Evolutionary conservation across 2,797 vertebrate species (phyloP).

Genomic region (Xiphorhynchus erythropygius): DNA sequence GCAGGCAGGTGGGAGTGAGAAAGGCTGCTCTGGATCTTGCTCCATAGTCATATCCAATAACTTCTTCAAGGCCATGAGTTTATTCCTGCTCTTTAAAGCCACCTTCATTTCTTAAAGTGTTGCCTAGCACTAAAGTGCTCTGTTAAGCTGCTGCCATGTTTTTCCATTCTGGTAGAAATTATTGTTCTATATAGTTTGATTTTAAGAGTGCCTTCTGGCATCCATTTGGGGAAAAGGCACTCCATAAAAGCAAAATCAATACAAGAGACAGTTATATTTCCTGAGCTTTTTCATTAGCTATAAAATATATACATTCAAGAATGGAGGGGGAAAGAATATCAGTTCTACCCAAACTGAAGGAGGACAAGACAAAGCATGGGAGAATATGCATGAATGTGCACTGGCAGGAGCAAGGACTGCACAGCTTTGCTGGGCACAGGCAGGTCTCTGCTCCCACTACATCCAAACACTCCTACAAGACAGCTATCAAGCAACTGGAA

Average conservation of each 20-base stretch:
- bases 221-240: conserved; percentile 36
- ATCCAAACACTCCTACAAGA: neutral
- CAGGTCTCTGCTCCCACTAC: neutral
- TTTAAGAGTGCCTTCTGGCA: conserved; percentile 50
- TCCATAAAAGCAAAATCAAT: conserved; percentile 59
- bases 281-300: conserved; percentile 39
- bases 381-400: neutral
- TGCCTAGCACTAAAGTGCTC: neutral
- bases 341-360: neutral
- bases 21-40: neutral
- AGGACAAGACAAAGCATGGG: neutral
- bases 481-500: neutral
- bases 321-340: neutral
- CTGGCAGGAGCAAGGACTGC: neutral
- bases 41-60: neutral
- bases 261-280: neutral
- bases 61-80: neutral
- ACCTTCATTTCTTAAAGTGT: conserved; percentile 33
- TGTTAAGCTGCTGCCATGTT: conserved; percentile 44
- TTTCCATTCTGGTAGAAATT: conserved; percentile 36
- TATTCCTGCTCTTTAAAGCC: conserved; percentile 16
- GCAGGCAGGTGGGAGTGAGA: neutral
- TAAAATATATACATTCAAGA: neutral
- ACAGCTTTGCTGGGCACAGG: neutral
- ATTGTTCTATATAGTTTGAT: conserved; percentile 47